phyloP scores from a whole-genome alignment of 1,140 invertebrate species.

The Sitophilus oryzae region DNA sequence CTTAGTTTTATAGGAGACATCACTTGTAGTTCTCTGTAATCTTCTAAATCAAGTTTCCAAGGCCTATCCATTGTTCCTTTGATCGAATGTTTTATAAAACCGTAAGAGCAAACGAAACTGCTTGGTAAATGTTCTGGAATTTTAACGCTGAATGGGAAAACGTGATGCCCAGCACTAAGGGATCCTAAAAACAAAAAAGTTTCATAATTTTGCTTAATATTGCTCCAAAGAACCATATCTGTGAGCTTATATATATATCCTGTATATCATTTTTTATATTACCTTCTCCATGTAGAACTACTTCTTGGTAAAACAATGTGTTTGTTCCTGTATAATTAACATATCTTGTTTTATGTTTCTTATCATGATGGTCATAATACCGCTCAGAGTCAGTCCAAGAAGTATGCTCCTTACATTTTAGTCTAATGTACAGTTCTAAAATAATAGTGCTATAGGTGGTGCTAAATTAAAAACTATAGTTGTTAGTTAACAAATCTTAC shows the following conservation, averaged over 20 bases:
- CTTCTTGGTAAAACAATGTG: slow-evolving; percentile 8
- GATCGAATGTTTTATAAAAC: not conserved
- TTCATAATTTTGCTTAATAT: no score
- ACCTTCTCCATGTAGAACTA: no score
- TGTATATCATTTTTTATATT: no score
- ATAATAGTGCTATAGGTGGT: not conserved
- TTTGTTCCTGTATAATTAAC: not conserved
- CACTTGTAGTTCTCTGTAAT: not conserved
- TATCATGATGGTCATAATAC: slow-evolving; percentile 4
- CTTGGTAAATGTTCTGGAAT: not conserved
- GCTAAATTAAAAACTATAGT: not conserved
- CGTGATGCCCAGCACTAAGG: not conserved
- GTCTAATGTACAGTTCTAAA: slow-evolving; percentile 4
- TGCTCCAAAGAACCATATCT: no score
- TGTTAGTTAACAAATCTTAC: not conserved
- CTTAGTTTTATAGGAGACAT: not conserved
- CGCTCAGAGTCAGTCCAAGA: slow-evolving; percentile 13
- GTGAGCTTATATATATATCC: no score
- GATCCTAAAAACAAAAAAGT: not conserved
- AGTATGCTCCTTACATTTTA: slow-evolving; percentile 15
- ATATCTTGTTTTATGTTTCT: not conserved
- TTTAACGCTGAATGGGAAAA: not conserved
- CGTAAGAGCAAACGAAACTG: not conserved
- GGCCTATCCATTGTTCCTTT: not conserved
- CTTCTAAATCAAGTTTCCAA: slow-evolving; percentile 1